Conservation (phyloP, 2,888 invertebrate species). For the Polymixis lichenea region DNA sequence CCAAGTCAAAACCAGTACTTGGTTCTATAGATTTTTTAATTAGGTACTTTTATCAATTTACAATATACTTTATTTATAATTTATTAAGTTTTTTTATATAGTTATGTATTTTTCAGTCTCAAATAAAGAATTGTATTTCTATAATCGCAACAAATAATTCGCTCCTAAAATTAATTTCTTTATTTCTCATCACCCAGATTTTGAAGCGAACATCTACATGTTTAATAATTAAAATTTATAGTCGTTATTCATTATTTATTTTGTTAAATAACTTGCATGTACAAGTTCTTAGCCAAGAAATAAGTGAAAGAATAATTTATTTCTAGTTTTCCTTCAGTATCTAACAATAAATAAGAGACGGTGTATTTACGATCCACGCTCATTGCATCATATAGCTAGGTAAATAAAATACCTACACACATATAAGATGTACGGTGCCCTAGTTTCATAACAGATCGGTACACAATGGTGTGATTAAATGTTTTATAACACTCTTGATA, state of each 20-base stretch:
- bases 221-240: not conserved
- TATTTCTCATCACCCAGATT: not conserved
- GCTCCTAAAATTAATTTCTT: not conserved
- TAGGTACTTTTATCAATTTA: not conserved
- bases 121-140: slow-evolving; percentile 18
- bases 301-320: not conserved
- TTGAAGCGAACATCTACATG: not conserved
- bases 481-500: slow-evolving; percentile 36
- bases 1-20: not conserved
- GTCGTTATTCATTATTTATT: not conserved
- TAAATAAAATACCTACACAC: slow-evolving; percentile 5
- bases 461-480: slow-evolving; percentile 62
- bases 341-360: not conserved
- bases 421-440: slow-evolving; percentile 53
- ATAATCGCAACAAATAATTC: not conserved
- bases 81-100: slow-evolving; percentile 27
- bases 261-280: not conserved
- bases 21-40: not conserved
- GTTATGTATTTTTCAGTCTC: slow-evolving; percentile 12
- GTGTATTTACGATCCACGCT: slow-evolving; percentile 35
- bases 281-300: not conserved
- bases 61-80: slow-evolving; percentile 1
- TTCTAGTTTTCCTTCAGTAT: not conserved
- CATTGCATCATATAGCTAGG: slow-evolving; percentile 49
- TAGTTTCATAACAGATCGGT: slow-evolving; percentile 68